A percentile compares a stretch with the other conserved stretches of the same genome.
Conservation (phyloP, 2,888 invertebrate genomes). For the Metopia argyrocephala region DNA sequence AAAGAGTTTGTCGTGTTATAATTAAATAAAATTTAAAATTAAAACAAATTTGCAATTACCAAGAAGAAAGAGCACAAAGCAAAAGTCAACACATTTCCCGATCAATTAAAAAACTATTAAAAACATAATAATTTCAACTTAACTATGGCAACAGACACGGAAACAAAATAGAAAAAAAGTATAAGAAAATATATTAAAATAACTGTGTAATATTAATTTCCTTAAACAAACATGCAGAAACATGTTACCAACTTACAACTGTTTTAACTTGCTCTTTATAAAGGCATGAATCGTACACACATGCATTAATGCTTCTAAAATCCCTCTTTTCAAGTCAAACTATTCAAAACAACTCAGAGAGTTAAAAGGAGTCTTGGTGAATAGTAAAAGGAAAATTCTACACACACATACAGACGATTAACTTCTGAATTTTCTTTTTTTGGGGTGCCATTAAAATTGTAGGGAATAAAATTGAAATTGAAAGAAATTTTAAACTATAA, state of each 20-base stretch:
- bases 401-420: conserved; percentile 29
- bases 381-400: conserved; percentile 53
- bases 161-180: background rate
- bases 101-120: background rate
- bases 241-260: background rate
- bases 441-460: background rate
- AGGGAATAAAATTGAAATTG: background rate
- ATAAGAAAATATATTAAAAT: background rate
- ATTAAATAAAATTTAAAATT: background rate
- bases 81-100: background rate
- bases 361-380: background rate
- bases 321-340: conserved; percentile 42
- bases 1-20: no score
- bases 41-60: background rate
- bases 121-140: background rate
- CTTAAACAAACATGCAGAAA: background rate
- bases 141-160: background rate
- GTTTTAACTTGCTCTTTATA: background rate
- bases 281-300: background rate
- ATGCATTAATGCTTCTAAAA: conserved; percentile 39
- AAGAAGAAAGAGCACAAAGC: background rate
- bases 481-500: background rate
- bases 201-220: background rate
- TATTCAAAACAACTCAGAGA: conserved; percentile 39
- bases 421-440: background rate